These are phyloP conservation scores for Myopa tessellatipennis DNA, from an alignment of 2,888 invertebrate species.

Conservation along the genomic window DNA sequence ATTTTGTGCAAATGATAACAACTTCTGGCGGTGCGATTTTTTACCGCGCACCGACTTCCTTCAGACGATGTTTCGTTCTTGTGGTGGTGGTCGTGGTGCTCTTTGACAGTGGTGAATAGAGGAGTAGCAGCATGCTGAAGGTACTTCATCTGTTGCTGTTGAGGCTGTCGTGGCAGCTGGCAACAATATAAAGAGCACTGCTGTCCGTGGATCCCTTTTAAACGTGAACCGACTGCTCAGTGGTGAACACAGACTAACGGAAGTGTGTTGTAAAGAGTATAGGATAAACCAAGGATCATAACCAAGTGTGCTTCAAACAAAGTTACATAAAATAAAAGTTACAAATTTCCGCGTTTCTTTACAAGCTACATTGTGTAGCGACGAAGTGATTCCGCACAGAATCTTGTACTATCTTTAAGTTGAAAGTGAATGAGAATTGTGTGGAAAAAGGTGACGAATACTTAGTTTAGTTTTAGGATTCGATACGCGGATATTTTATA, in stretches of 20 bases:
- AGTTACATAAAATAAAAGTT: background rate
- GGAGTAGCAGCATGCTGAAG: conserved; percentile 6
- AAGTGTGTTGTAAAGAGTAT: background rate
- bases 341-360: background rate
- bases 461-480: too few species aligned
- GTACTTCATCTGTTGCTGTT: conserved; percentile 30
- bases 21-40: conserved; percentile 16
- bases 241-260: conserved; percentile 54
- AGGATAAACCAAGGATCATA: background rate
- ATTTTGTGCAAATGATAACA: conserved; percentile 34
- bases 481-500: too few species aligned
- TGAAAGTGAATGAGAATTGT: too few species aligned
- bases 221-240: conserved; percentile 65
- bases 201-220: conserved; percentile 59
- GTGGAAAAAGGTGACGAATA: too few species aligned
- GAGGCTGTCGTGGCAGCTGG: conserved; percentile 36
- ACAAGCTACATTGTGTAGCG: too few species aligned
- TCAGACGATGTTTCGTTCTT: conserved; percentile 18
- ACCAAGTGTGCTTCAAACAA: background rate
- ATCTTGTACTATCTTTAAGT: too few species aligned
- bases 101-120: conserved; percentile 28
- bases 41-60: conserved; percentile 21
- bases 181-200: conserved; percentile 59
- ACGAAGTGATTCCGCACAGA: too few species aligned
- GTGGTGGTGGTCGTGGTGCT: conserved; percentile 38